Evolutionary conservation across 2,888 invertebrate genomes (phyloP).

Genomic region (Alsophila aescularia): DNA sequence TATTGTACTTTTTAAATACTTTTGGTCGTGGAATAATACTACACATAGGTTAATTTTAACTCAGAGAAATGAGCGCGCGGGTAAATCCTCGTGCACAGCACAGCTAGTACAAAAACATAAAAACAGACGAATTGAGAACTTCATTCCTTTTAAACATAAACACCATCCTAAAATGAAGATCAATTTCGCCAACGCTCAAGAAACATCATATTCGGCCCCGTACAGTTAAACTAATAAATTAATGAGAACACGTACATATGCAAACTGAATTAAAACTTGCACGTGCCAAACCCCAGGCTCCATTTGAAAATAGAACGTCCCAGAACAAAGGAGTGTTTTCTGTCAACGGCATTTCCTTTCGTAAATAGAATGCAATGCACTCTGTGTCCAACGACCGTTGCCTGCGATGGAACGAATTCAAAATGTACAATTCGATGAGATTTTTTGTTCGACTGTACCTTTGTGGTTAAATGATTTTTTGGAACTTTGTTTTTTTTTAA

Average conservation of each 20-base stretch:
- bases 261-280: constrained; percentile 38
- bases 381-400: constrained; percentile 51
- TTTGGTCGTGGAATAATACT: no score
- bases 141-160: no score
- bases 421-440: constrained; percentile 48
- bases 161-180: neutral
- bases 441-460: constrained; percentile 46
- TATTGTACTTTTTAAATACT: no score
- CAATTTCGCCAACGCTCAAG: no score
- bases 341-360: constrained; percentile 75
- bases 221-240: constrained; percentile 37
- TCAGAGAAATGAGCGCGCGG: no score
- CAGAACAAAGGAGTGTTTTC: constrained; percentile 74
- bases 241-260: constrained; percentile 35
- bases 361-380: constrained; percentile 69
- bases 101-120: no score
- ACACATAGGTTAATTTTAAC: no score
- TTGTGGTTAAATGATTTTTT: constrained; percentile 34
- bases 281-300: constrained; percentile 40
- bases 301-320: constrained; percentile 40
- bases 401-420: constrained; percentile 56
- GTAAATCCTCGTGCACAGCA: no score
- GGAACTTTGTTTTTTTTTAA: constrained; percentile 14
- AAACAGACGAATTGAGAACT: no score
- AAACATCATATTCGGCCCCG: neutral